These are phyloP conservation scores for Hippocampus barbouri DNA, from an alignment of 2,113 vertebrate species.

Conservation along the genomic window DNA sequence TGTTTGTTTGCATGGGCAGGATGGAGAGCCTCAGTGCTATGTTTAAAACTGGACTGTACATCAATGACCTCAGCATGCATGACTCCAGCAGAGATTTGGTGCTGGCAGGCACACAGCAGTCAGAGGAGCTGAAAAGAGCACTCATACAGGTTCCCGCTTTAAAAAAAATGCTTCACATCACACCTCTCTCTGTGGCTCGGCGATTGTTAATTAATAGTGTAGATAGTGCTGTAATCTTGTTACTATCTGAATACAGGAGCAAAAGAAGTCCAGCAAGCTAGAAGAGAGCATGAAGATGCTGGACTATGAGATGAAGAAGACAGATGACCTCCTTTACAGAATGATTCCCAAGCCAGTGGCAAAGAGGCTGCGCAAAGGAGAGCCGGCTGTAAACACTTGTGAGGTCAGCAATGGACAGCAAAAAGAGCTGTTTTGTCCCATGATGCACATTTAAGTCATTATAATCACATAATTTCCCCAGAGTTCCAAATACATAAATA, in stretches of 20 bases:
- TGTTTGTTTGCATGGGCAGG: slow-evolving; percentile 43
- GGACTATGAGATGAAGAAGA: slow-evolving; percentile 79
- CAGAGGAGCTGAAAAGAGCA: slow-evolving; percentile 74
- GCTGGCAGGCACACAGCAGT: slow-evolving; percentile 72
- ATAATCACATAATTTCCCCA: background rate
- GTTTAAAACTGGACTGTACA: slow-evolving; percentile 74
- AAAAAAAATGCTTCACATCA: slow-evolving; percentile 17
- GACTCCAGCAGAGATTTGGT: slow-evolving; percentile 76
- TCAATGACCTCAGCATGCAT: slow-evolving; percentile 77
- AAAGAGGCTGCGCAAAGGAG: slow-evolving; percentile 72
- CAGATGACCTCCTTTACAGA: slow-evolving; percentile 74
- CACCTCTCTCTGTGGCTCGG: background rate
- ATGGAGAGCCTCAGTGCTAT: slow-evolving; percentile 76
- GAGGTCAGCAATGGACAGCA: slow-evolving; percentile 56
- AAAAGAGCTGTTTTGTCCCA: background rate
- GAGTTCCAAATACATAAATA: background rate
- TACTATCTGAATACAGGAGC: slow-evolving; percentile 54
- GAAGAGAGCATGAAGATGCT: slow-evolving; percentile 78
- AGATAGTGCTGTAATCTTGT: background rate
- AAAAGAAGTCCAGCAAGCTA: slow-evolving; percentile 73
- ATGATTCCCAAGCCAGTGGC: slow-evolving; percentile 77
- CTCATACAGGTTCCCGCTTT: slow-evolving; percentile 68
- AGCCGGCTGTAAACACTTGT: slow-evolving; percentile 74
- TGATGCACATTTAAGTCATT: background rate
- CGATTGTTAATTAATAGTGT: too few species aligned